Evolutionary conservation across 2,888 invertebrate genomes (phyloP).

Genomic region (Drosophila paranaensis): DNA sequence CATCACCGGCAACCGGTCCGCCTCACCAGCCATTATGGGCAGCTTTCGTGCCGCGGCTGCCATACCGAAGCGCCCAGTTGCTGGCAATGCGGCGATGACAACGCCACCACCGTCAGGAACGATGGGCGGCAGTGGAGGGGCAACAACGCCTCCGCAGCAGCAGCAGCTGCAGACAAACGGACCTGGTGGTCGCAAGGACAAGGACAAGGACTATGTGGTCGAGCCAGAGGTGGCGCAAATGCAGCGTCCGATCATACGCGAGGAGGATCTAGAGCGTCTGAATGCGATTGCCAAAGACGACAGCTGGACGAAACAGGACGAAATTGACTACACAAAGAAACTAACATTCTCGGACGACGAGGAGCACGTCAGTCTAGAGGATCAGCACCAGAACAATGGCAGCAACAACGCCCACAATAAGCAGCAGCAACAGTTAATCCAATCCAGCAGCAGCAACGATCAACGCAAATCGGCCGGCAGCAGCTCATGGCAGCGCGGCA

Average conservation of each 20-base stretch:
- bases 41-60: conserved; percentile 80
- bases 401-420: conserved; percentile 36
- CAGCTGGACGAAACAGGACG: conserved; percentile 96
- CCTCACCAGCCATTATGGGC: conserved; percentile 63
- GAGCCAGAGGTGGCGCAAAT: conserved; percentile 88
- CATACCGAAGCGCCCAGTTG: conserved; percentile 82
- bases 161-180: conserved; percentile 57
- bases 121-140: conserved; percentile 38
- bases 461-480: conserved; percentile 59
- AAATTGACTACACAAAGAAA: conserved; percentile 97
- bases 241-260: conserved; percentile 94
- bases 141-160: conserved; percentile 60
- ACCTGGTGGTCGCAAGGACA: conserved; percentile 49
- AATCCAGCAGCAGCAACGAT: conserved; percentile 21
- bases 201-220: conserved; percentile 83
- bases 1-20: conserved; percentile 54
- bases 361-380: conserved; percentile 82
- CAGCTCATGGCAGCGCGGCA: conserved; percentile 67
- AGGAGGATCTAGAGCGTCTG: conserved; percentile 96
- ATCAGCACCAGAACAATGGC: conserved; percentile 47
- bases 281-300: conserved; percentile 95
- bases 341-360: conserved; percentile 98
- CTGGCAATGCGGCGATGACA: conserved; percentile 66
- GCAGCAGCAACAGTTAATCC: conserved; percentile 38
- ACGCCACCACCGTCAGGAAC: conserved; percentile 38